Evolutionary conservation across 2,888 invertebrate genomes (phyloP).

Genomic region (Ellobium chinense): DNA sequence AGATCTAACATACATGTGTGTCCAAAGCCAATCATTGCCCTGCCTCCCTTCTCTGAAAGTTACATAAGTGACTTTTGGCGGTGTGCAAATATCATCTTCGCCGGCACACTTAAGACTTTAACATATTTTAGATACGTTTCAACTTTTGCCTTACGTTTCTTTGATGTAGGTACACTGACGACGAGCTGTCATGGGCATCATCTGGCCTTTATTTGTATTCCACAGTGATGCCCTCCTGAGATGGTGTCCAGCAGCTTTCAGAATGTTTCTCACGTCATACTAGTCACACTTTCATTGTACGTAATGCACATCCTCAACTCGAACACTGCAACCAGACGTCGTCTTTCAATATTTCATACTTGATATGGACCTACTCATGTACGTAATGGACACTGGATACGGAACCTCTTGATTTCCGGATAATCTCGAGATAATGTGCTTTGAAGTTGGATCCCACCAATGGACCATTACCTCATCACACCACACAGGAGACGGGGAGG

Average conservation of each 20-base stretch:
- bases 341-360: no score
- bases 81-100: not conserved
- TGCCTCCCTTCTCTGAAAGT: no score
- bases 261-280: not conserved
- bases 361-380: no score
- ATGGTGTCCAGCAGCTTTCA: not conserved
- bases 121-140: not conserved
- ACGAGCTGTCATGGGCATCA: slow-evolving; percentile 22
- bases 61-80: not conserved
- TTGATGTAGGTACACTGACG: slow-evolving; percentile 37
- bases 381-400: no score
- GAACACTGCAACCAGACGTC: no score
- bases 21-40: no score
- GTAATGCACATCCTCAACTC: no score
- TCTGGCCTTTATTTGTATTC: not conserved
- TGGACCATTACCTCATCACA: not conserved
- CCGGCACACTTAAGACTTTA: not conserved
- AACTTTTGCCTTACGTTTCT: slow-evolving; percentile 27
- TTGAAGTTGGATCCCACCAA: not conserved
- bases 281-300: not conserved
- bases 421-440: no score
- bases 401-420: no score
- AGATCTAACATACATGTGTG: no score
- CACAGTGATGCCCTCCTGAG: not conserved
- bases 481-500: not conserved